Evolutionary conservation across 1,140 invertebrate species (phyloP).

Genomic region (Calycopis cecrops): DNA sequence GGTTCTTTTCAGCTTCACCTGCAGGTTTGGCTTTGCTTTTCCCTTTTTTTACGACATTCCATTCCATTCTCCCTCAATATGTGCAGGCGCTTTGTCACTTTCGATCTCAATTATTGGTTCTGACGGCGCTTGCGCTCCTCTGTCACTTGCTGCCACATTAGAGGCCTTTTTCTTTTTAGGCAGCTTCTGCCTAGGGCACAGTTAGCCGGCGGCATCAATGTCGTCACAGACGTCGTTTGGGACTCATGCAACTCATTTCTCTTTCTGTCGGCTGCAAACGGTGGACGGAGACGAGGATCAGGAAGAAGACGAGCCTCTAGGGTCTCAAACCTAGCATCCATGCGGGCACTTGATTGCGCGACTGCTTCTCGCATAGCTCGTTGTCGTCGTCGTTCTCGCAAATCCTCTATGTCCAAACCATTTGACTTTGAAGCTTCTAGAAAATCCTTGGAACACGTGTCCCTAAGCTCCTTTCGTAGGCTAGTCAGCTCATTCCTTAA

Average conservation of each 20-base stretch:
- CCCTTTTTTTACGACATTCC: neutral
- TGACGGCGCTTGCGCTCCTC: too few relatives aligned
- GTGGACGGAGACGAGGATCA: neutral
- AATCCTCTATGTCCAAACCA: neutral
- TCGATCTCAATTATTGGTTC: neutral
- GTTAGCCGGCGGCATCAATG: neutral
- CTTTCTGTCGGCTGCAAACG: slow-evolving; percentile 10
- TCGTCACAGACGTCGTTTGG: neutral
- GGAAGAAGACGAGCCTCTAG: slow-evolving; percentile 9
- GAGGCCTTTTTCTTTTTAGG: neutral
- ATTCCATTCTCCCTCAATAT: neutral
- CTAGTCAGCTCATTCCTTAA: too few relatives aligned
- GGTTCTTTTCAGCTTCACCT: too few relatives aligned
- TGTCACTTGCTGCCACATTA: neutral
- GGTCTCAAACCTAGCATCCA: neutral
- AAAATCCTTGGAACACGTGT: too few relatives aligned
- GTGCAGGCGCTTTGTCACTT: neutral
- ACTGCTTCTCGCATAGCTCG: slow-evolving; percentile 1
- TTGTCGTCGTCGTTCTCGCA: too few relatives aligned
- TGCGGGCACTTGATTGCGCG: neutral
- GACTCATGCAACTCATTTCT: too few relatives aligned
- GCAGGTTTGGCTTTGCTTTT: too few relatives aligned
- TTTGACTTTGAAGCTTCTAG: too few relatives aligned
- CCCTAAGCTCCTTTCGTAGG: too few relatives aligned
- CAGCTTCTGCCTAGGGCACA: too few relatives aligned